Base-by-base conservation (phyloP, 2,888 invertebrate species). In the Zaprionus obscuricornis region DNA sequence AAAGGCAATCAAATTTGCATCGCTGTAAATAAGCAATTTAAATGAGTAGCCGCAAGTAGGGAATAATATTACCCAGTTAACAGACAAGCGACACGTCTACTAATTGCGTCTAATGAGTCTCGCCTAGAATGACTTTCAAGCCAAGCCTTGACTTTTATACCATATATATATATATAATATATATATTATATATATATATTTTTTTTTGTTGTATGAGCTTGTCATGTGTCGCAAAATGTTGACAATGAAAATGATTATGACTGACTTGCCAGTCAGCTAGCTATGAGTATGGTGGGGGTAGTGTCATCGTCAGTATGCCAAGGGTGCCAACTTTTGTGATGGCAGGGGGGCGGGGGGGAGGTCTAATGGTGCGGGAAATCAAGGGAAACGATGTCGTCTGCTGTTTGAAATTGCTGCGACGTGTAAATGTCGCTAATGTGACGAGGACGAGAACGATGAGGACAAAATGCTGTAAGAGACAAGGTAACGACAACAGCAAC, bases 191-290 rank as follows among this genome's bases (percentile, higher is more conserved):
- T n/a, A n/a, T n/a, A n/a, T n/a, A n/a, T n/a, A n/a, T n/a, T n/a
- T 58, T 59, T 58, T 26, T 13, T 20, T 49, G 22, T 13, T 47
- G 43, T 8, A 20, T 34, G 40, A 37, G 47, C 54, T 60, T 72
- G 74, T 72, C 78, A 72, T 77, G 83, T 85, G 85, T 69, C 64
- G 75, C 75, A 83, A 66, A 79, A 73, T 81, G 81, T 73, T 64
- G 68, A 85, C 81, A 85, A 85, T 82, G 76, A 74, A 76, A 81
- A 83, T 85, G 81, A 79, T 85, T 82, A 81, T 82, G 84, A 85
- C 64, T 71, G 78, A 81, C 70, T 79, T n/a, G n/a, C n/a, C n/a
- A n/a, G n/a, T n/a, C n/a, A n/a, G n/a, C n/a, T n/a, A n/a, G n/a
- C n/a, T n/a, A n/a, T n/a, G n/a, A n/a, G 46, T 58, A 43, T 17